These are phyloP conservation scores for Auanema freiburgensis DNA, from an alignment of 2,888 invertebrate species.

Conservation along the genomic window DNA sequence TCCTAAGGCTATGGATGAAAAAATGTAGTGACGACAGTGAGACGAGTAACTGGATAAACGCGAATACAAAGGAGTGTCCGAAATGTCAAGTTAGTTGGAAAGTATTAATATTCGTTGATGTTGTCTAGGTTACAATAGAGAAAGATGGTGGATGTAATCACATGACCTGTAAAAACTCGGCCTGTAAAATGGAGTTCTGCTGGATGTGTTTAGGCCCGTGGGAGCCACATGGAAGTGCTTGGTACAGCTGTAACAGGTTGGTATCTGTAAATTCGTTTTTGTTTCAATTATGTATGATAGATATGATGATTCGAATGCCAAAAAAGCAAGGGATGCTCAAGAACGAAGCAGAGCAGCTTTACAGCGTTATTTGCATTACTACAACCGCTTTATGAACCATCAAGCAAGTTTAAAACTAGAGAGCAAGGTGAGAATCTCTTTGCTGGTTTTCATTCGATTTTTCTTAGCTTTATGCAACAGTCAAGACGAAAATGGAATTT, in stretches of 20 bases:
- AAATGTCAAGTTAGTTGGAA: slow-evolving; percentile 78
- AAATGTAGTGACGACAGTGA: slow-evolving; percentile 99
- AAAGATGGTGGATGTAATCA: slow-evolving; percentile 97
- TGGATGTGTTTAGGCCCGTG: slow-evolving; percentile 98
- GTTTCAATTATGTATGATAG: slow-evolving; percentile 1
- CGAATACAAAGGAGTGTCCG: slow-evolving; percentile 98
- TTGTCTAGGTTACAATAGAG: slow-evolving; percentile 69
- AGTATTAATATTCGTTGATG: neutral
- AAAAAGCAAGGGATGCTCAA: slow-evolving; percentile 92
- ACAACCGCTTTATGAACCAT: slow-evolving; percentile 98
- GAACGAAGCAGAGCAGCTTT: slow-evolving; percentile 84
- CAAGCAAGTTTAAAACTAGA: slow-evolving; percentile 98
- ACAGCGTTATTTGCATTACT: slow-evolving; percentile 95
- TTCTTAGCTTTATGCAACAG: slow-evolving; percentile 80
- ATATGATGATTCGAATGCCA: slow-evolving; percentile 90
- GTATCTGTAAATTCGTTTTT: neutral
- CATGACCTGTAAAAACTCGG: slow-evolving; percentile 98
- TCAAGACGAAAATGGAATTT: slow-evolving; percentile 97
- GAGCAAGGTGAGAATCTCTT: slow-evolving; percentile 68
- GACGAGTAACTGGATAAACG: slow-evolving; percentile 98
- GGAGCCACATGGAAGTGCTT: slow-evolving; percentile 89
- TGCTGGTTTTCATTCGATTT: neutral
- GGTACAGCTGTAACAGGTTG: slow-evolving; percentile 90
- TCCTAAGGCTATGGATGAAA: slow-evolving; percentile 93
- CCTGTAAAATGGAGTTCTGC: slow-evolving; percentile 96